Percentiles rank a stretch among this genome's conserved stretches.
Conservation (phyloP, 2,113 vertebrate genomes). For the Actenoides lindsayi region DNA sequence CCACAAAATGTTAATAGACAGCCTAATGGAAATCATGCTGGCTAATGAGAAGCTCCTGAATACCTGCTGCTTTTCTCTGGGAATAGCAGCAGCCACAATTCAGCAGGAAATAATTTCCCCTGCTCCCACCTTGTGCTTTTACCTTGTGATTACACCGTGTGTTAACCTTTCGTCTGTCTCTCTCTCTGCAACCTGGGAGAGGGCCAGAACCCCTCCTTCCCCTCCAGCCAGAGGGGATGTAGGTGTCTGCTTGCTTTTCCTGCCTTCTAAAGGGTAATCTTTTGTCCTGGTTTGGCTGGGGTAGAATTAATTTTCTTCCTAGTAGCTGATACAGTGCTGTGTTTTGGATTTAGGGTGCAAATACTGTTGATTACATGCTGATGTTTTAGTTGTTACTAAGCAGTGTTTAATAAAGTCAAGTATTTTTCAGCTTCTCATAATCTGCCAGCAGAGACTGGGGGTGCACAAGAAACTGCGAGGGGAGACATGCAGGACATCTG, state of each 20-base stretch:
- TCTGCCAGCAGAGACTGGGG: not conserved
- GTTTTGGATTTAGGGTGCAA: not conserved
- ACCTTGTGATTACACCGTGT: not conserved
- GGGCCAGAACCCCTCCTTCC: constrained; percentile 5
- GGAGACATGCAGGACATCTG: not conserved
- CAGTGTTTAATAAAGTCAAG: not conserved
- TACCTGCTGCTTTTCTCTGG: constrained; percentile 36
- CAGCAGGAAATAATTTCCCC: constrained; percentile 16
- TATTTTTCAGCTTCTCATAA: not conserved
- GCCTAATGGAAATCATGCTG: constrained; percentile 54
- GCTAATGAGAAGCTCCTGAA: constrained; percentile 54
- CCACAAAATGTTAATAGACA: constrained; percentile 55
- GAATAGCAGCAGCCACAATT: constrained; percentile 1
- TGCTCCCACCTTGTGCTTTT: not conserved
- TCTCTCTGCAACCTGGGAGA: not conserved
- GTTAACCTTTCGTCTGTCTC: constrained; percentile 41
- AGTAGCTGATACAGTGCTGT: not conserved
- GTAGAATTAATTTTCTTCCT: not conserved
- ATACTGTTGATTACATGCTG: not conserved
- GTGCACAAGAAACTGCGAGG: not conserved
- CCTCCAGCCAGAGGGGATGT: not conserved
- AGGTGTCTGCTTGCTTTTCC: not conserved
- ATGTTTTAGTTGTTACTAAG: not conserved
- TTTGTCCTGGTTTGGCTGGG: not conserved
- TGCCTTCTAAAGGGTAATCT: constrained; percentile 31